Conservation (phyloP, 2,797 vertebrate species). For the Crocidura indochinensis region DNA sequence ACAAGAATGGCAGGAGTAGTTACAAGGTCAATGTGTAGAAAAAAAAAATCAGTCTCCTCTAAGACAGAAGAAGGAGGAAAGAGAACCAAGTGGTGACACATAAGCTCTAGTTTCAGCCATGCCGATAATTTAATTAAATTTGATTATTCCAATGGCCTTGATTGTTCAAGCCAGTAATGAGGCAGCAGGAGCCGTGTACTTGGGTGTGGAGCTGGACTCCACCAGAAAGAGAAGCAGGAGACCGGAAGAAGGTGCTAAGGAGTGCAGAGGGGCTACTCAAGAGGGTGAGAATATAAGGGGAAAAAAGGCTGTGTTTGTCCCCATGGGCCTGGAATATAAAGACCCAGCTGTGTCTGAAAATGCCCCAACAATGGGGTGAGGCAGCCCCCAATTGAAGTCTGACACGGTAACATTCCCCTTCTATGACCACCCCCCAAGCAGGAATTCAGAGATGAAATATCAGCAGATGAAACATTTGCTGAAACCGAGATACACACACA, state of each 20-base stretch:
- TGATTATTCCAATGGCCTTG: neutral
- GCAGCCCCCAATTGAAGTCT: slow-evolving; percentile 69
- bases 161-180: neutral
- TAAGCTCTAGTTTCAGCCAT: neutral
- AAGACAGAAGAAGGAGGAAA: slow-evolving; percentile 5
- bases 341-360: slow-evolving; percentile 61
- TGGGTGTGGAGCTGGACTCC: neutral
- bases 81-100: neutral
- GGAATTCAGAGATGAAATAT: slow-evolving; percentile 71
- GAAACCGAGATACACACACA: slow-evolving; percentile 1
- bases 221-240: slow-evolving; percentile 33
- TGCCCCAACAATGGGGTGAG: slow-evolving; percentile 65
- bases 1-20: neutral
- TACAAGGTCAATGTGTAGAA: neutral
- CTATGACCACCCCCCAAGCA: slow-evolving; percentile 18
- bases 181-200: neutral
- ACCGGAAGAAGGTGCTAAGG: neutral
- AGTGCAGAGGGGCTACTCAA: slow-evolving; percentile 34
- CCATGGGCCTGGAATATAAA: slow-evolving; percentile 62
- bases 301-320: slow-evolving; percentile 62
- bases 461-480: slow-evolving; percentile 75
- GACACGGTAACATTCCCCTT: slow-evolving; percentile 56
- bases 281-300: neutral
- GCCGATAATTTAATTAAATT: slow-evolving; percentile 6
- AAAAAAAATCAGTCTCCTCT: neutral